Conservation (phyloP, 2,113 vertebrate species). For the Megaleporinus macrocephalus region DNA sequence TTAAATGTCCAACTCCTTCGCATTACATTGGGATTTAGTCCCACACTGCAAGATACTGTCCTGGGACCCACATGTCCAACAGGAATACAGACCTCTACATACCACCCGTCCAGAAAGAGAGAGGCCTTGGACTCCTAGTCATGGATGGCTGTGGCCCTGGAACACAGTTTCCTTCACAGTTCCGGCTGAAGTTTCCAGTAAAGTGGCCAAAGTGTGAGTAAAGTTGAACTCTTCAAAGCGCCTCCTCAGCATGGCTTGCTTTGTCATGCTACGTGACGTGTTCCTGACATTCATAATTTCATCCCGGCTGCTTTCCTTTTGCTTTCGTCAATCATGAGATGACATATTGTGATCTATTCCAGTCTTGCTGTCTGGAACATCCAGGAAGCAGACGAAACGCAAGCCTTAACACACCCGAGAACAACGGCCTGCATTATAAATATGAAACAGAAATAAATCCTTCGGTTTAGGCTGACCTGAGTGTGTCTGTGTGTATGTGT, state of each 20-base stretch:
- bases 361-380: constrained; percentile 24
- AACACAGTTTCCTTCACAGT: not conserved
- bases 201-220: not conserved
- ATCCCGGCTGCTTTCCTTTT: not conserved
- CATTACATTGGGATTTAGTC: too few relatives aligned
- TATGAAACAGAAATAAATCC: constrained; percentile 9
- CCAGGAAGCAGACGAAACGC: constrained; percentile 22
- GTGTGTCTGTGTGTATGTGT: not conserved
- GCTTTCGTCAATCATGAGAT: not conserved
- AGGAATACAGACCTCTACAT: too few relatives aligned
- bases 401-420: not conserved
- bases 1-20: too few relatives aligned
- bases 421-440: constrained; percentile 11
- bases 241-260: not conserved
- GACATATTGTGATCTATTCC: constrained; percentile 28
- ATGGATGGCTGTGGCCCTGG: too few relatives aligned
- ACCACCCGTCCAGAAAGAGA: too few relatives aligned
- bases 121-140: too few relatives aligned
- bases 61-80: too few relatives aligned
- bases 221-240: not conserved
- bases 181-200: not conserved
- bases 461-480: constrained; percentile 37
- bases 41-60: too few relatives aligned
- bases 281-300: not conserved
- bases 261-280: not conserved